Base-by-base conservation (phyloP, 2,113 vertebrate species). In the Paratilapia polleni region DNA sequence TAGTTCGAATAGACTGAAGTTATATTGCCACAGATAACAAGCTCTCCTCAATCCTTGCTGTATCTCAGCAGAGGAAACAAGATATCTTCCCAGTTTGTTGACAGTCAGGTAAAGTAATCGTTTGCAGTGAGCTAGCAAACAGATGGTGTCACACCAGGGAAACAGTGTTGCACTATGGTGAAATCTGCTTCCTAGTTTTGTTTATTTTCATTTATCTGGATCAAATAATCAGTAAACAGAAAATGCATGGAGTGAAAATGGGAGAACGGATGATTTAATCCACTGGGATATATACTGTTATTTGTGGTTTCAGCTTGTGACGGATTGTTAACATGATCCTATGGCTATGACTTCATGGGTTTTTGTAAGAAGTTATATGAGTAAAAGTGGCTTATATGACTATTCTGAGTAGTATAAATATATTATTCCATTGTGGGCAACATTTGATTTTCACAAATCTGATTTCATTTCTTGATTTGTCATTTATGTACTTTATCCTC, bases 21-120 rank as follows among this genome's bases (percentile, higher is more conserved):
- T 57, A 75, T 85, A 20, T 24, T 66, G 59, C 60, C 64, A 34
- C 58, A 54, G 87, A 92, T 89, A 93, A 91, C 82, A 77, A 92
- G 86, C 80, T 84, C 56, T 61, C 5, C 78, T 81, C 57, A 15
- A 11, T 36, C 41, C 64, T 58, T 8, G 31, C 59, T 79, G 61
- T 26, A 66, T 62, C 62, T 54, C 77, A n/a, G 49, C 64, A 22
- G 64, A 88, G 79, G 80, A 73, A 84, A 74, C 60, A 58, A 15
- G 62, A 88, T 58, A 77, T 82, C 31, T 6, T 58, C 61, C 54
- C 58, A 12, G 62, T 91, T 58, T 89, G 80, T 87, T 66, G 83
- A 90, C 84, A 80, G 74, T 73, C 77, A 87, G 86, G 70, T 91
- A 87, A 24, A 60, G 38, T 63, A 85, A 85, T 90, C 78, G 41